A percentile compares a stretch with the other conserved stretches of the same genome.
Evolutionary conservation across 2,113 vertebrate species (phyloP).

Genomic region (Scolopax mira): DNA sequence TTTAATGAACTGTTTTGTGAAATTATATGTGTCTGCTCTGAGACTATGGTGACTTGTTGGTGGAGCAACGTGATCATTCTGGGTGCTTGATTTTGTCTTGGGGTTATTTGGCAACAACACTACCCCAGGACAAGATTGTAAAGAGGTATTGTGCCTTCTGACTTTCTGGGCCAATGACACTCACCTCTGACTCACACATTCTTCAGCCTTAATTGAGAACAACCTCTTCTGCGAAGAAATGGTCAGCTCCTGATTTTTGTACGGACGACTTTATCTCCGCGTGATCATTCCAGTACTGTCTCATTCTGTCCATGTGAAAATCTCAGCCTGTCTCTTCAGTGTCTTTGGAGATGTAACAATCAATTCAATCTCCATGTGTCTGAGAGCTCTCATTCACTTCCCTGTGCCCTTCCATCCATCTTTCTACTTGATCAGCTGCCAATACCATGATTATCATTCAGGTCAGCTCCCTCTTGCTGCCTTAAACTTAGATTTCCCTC

Average conservation of each 20-base stretch:
- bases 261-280: not conserved
- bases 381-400: not conserved
- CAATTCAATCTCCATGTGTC: fast-evolving
- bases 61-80: fast-evolving
- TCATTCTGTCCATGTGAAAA: not conserved
- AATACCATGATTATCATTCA: not conserved
- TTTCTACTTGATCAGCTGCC: not conserved
- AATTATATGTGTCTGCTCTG: not conserved
- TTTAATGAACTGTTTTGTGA: not conserved
- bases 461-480: not conserved
- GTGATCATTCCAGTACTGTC: not conserved
- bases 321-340: not conserved
- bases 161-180: not conserved
- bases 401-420: not conserved
- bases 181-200: not conserved
- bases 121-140: too few species aligned
- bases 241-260: not conserved
- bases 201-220: not conserved
- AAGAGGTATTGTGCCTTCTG: fast-evolving
- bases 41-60: not conserved
- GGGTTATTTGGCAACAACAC: not conserved
- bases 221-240: not conserved
- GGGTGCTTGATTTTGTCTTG: not conserved
- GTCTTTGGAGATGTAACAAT: not conserved
- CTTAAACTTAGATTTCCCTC: not conserved